Base-by-base conservation (phyloP, 2,113 vertebrate genomes). In the Grammomys dolichurus region DNA sequence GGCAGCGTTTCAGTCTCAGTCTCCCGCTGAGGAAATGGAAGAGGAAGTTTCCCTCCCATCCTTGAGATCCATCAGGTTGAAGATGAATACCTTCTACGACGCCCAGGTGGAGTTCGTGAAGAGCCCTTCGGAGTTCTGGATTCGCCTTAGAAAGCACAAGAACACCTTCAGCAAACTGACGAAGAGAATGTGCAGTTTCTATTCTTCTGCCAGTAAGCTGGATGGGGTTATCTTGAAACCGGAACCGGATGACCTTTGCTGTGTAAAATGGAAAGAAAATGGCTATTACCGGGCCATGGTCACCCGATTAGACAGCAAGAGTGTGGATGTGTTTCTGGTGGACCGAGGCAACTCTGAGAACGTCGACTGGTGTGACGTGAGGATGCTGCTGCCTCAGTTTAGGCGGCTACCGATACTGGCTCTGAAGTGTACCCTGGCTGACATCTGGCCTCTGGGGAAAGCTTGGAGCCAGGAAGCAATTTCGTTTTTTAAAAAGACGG, bases 71-170 rank as follows among this genome's bases (percentile, higher is more conserved):
- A n/a, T 97, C 54, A 86, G n/a, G 36, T 97, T 99, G 24, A 95
- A 98, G 82, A 58, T 97, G 2, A 98, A 98, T 1, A 96, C 97
- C 0, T 98, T 98, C 36, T 98, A 99, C 0, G 86, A 98, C 0
- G 99, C 97, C 0, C 96, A 96, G 77, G 98, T 99, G 14, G 98
- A 99, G 76, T 98, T 99, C 58, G 84, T 99, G 56, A 97, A 5
- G 76, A 98, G 98, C 82, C 99, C 99, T 0, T 99, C 98, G 0
- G 99, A 99, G 96, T 99, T 99, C 96, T 99, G 99, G 99, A 98
- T 99, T 93, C 98, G 99, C 94, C 98, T 99, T 16, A 97, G 97
- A 24, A 98, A 98, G 65, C 98, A 99, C 89, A 97, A 89, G 1
- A 94, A 75, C 7, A 98, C 99, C 40, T 98, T 99, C 97, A 97